Percentiles rank a stretch among this genome's conserved stretches.
These are phyloP conservation scores for Bostrychus sinensis DNA, from an alignment of 2,113 vertebrate genomes.

Conservation along the genomic window DNA sequence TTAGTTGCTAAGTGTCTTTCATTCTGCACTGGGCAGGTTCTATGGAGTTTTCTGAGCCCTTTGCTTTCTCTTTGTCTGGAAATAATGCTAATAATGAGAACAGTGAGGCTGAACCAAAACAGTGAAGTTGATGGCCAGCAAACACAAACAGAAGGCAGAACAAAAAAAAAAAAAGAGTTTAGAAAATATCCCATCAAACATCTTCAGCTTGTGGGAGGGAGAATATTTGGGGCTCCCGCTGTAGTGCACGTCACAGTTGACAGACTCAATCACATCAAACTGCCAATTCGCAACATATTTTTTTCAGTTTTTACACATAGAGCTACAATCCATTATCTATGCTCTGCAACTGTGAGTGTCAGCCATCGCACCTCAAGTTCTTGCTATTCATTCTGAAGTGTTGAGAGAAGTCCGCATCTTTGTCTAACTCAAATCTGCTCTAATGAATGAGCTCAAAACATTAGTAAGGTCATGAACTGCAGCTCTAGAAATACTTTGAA, in stretches of 20 bases:
- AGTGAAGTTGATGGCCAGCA: neutral
- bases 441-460: conserved; percentile 20
- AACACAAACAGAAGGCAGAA: neutral
- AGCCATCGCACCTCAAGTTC: conserved; percentile 8
- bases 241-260: conserved; percentile 19
- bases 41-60: neutral
- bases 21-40: neutral
- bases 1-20: conserved; percentile 4
- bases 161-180: neutral
- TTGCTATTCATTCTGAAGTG: neutral
- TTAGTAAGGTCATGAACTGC: conserved; percentile 20
- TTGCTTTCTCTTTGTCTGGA: neutral
- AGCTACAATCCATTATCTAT: conserved; percentile 15
- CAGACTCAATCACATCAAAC: conserved; percentile 14
- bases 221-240: conserved; percentile 8
- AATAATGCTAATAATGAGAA: conserved; percentile 9
- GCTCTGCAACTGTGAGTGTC: conserved; percentile 3
- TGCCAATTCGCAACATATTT: conserved; percentile 16
- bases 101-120: conserved; percentile 9
- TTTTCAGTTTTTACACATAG: conserved; percentile 31
- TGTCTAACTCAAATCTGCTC: conserved; percentile 5
- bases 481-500: conserved; percentile 5
- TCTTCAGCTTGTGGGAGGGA: conserved; percentile 20
- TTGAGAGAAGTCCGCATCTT: conserved; percentile 21
- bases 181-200: conserved; percentile 14